Conservation (phyloP, 2,113 vertebrate genomes). For the Delphinapterus leucas region DNA sequence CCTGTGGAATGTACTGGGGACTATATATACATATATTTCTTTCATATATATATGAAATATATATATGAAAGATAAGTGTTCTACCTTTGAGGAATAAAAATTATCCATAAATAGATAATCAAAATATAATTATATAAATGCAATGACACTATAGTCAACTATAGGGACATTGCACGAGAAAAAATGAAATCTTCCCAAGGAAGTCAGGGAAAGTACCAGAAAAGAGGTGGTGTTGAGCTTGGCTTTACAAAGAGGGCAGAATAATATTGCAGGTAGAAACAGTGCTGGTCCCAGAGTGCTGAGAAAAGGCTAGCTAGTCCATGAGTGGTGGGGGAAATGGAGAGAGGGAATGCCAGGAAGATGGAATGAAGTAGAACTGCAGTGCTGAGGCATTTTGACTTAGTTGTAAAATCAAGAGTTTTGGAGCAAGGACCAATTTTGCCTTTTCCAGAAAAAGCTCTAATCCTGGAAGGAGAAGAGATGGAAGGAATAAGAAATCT, state of each 20-base stretch:
- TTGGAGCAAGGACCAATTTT: background rate
- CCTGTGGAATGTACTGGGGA: background rate
- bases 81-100: background rate
- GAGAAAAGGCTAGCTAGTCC: background rate
- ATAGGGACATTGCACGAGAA: background rate
- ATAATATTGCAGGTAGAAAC: background rate
- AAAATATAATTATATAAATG: background rate
- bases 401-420: background rate
- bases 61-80: background rate
- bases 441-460: background rate
- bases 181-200: background rate
- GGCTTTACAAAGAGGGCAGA: background rate
- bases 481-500: background rate
- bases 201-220: background rate
- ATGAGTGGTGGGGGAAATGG: background rate
- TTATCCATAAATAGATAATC: background rate
- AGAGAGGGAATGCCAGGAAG: background rate
- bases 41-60: too few relatives aligned
- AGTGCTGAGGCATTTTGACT: background rate
- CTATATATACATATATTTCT: too few relatives aligned
- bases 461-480: background rate
- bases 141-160: background rate
- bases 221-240: background rate
- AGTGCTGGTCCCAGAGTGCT: background rate
- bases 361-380: background rate